Base-by-base conservation (phyloP, 2,113 vertebrate genomes). In the Labeo rohita region DNA sequence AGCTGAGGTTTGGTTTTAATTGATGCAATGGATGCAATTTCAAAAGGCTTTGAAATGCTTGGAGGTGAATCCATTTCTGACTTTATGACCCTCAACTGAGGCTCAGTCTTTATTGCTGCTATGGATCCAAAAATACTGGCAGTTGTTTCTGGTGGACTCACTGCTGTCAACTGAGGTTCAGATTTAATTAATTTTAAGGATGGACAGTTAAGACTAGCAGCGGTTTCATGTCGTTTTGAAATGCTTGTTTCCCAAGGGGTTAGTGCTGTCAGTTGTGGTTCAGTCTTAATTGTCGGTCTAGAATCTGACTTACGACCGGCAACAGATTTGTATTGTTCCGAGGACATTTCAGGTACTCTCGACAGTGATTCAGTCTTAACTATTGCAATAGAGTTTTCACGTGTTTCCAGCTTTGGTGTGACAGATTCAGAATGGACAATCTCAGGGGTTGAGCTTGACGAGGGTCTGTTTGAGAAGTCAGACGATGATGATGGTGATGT, bases 211-310 rank as follows among this genome's bases (percentile, higher is more conserved):
- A 49, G 59, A 66, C 8, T 18, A 21, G 56, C 16, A 18, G 43
- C n/a, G 2, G 6, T 47, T 43, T 9, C 34, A 2, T 73, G 54
- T 54, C 5, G 28, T 6, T 65, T 45, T 2, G 23, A 77, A 72
- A 34, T 12, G 54, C 18, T 54, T 11, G 9, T 13, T 61, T 70
- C 43, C n/a, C 18, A 11, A 39, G 78, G 70, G 0, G 12, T 18
- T 43, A 50, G 16, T 23, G 18, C 28, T 5, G 56, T 63, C 39
- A 23, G 7, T 34, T 28, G 39, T 50, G 79, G 63, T 39, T 82
- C 80, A n/a, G 45, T 79, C 65, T 85, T 81, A 18, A 88, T 39
- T 5, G 4, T 68, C 49, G 47, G 3, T 75, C 39, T 39, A 50
- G 21, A 63, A 23, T 63, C 54, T 16, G 39, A 43, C 45, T 63